A percentile compares a stretch with the other conserved stretches of the same genome.
These are phyloP conservation scores for Eucidaris tribuloides DNA, from an alignment of 35 echinoderm and acorn worm genomes.

Conservation along the genomic window DNA sequence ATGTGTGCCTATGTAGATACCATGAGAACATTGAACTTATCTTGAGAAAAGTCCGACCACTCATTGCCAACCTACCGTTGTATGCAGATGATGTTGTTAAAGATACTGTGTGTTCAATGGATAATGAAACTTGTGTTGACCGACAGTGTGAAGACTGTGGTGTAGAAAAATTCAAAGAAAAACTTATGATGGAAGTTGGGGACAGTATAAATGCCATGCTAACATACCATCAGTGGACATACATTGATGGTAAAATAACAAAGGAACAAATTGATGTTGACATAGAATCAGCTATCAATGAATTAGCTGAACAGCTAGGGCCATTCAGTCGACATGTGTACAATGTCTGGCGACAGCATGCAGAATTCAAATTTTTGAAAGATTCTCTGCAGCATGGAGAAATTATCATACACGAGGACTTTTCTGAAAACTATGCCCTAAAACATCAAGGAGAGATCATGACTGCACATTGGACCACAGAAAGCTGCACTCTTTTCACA, in stretches of 20 bases:
- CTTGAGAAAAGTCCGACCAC: no score
- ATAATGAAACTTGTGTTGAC: not conserved
- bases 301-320: not conserved
- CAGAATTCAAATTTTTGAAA: not conserved
- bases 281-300: not conserved
- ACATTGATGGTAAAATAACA: not conserved
- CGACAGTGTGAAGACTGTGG: not conserved
- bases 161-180: not conserved
- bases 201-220: not conserved
- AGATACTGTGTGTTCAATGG: no score
- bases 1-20: no score
- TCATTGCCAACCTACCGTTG: no score
- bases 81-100: no score
- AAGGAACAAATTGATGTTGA: not conserved
- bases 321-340: constrained; percentile 3
- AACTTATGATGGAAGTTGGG: not conserved
- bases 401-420: constrained; percentile 37
- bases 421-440: constrained; percentile 10
- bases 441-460: constrained; percentile 36
- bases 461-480: constrained; percentile 20
- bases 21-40: no score
- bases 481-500: constrained; percentile 25
- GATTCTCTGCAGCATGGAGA: not conserved
- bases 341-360: not conserved
- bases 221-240: not conserved